phyloP scores from a whole-genome alignment of 2,113 vertebrate species.

The Pterocles orientalis region DNA sequence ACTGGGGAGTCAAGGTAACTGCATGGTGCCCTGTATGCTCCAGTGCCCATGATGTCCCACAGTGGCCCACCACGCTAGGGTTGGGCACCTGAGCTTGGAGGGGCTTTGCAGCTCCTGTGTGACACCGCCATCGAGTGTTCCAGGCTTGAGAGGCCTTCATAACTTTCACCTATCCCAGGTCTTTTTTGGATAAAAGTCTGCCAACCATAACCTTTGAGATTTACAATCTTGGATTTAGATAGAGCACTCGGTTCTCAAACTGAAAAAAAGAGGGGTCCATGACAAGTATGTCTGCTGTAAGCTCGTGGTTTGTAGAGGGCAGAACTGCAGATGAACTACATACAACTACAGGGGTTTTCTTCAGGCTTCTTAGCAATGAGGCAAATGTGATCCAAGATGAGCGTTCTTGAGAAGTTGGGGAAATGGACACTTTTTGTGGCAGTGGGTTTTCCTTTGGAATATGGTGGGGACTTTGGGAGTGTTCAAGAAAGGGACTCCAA shows the following conservation, averaged over 20 bases:
- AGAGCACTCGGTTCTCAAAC: neutral
- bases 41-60: rapidly evolving
- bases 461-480: neutral
- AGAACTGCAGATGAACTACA: neutral
- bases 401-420: rapidly evolving
- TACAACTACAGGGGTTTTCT: neutral
- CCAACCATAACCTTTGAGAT: neutral
- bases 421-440: neutral
- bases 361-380: neutral
- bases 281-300: neutral
- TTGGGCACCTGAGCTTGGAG: neutral
- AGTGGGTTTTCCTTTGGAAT: neutral
- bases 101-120: neutral
- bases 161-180: neutral
- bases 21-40: neutral
- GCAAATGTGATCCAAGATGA: neutral
- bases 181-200: neutral
- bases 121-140: rapidly evolving
- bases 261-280: neutral
- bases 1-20: neutral
- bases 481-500: neutral
- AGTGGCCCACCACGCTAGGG: neutral
- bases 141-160: neutral
- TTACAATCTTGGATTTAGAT: neutral
- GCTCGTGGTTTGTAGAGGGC: neutral